These are phyloP conservation scores for Apaloderma vittatum DNA, from an alignment of 2,113 vertebrate genomes.

Conservation along the genomic window DNA sequence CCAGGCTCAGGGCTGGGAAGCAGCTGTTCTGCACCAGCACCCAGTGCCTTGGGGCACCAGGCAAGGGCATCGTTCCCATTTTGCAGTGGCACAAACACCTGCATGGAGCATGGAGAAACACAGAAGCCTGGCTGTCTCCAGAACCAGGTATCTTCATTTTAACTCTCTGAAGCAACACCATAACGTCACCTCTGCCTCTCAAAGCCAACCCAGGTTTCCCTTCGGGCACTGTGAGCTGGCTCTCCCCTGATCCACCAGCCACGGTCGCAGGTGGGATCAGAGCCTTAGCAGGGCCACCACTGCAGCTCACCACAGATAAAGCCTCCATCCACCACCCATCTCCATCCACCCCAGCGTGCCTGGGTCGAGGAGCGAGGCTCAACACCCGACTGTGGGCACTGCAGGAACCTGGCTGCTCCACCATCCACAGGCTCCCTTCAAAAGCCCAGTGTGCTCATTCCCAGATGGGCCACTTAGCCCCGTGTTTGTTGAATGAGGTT, in stretches of 20 bases:
- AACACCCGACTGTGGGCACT: fast-evolving
- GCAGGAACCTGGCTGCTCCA: background rate
- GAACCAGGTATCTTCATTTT: background rate
- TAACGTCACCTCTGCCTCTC: background rate
- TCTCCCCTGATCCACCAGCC: background rate
- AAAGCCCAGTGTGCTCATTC: background rate
- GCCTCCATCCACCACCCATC: too few species aligned
- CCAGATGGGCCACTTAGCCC: background rate
- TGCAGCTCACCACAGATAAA: background rate
- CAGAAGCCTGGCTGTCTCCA: background rate
- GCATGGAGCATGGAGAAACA: background rate
- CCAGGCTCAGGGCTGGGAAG: background rate
- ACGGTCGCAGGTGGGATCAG: fast-evolving
- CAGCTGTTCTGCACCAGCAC: background rate
- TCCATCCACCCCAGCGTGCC: background rate
- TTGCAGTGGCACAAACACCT: background rate
- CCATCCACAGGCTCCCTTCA: background rate
- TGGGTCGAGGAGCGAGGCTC: background rate
- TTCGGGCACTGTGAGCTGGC: background rate
- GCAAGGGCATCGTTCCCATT: background rate
- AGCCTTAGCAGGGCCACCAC: background rate
- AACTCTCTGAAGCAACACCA: background rate
- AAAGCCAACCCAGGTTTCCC: background rate
- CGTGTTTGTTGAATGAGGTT: background rate
- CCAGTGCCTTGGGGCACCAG: background rate